Base-by-base conservation (phyloP, 2,888 invertebrate genomes). In the Caenorhabditis zanzibari region DNA sequence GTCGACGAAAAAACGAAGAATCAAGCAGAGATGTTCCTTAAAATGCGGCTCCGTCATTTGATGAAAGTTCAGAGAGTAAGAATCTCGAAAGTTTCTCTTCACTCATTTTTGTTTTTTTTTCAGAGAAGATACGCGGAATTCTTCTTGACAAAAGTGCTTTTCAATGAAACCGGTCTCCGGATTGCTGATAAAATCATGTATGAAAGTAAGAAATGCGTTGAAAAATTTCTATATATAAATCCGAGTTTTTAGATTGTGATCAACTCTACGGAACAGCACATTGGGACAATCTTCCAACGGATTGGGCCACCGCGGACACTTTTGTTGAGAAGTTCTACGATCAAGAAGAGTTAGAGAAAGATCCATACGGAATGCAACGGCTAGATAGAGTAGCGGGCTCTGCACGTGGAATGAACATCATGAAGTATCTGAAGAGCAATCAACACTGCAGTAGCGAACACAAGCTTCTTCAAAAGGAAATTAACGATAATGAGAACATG, bases 381-480 rank as follows among this genome's bases (percentile, higher is more conserved):
- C 56, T 82, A 0, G 82, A 82, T 52, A 32, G 58, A 71, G 80
- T 80, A 0, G 74, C 66, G 2, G 61, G 58, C 9, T 47, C 64
- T 14, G 74, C 80, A 24, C 79, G 83, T 4, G 83, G 83, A 35
- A 75, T 66, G 47, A 41, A 71, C 16, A 75, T 83, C 5, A 19
- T 59, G 19, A 12, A 14, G 14, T 22, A 32, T 14, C 54, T 77
- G n/a, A 24, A 35, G 4, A 22, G 10, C 1, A 63, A 76, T 52
- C 35, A 19, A 3, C 54, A 16, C 5, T 35, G 28, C 59, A 24
- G 14, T 6, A 12, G 3, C 0, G 82, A 77, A 6, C 22, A 22
- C 0, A 19, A 28, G n/a, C 1, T 28, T 0, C 38, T 81, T 9
- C 4, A 22, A 5, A 4, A 63, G 1, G 64, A 44, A 1, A n/a